Evolutionary conservation across 2,888 invertebrate genomes (phyloP).

Genomic region (Hypolimnas misippus): DNA sequence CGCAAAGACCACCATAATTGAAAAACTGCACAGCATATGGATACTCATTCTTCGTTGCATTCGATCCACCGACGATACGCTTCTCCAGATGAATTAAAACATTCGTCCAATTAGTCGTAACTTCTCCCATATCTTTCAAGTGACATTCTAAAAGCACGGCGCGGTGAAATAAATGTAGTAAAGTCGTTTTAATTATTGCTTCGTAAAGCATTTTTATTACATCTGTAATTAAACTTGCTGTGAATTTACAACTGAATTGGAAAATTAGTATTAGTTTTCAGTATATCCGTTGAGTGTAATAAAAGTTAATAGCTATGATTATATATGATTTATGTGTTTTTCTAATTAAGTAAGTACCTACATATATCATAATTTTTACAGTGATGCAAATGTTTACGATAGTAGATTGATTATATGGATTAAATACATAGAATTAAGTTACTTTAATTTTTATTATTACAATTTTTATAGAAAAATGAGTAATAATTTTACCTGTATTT

Average conservation of each 20-base stretch:
- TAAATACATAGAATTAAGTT: too few species aligned
- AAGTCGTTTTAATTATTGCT: slow-evolving; percentile 29
- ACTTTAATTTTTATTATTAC: too few species aligned
- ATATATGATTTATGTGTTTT: neutral
- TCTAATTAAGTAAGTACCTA: too few species aligned
- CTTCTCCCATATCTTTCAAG: slow-evolving; percentile 51
- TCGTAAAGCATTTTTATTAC: slow-evolving; percentile 40
- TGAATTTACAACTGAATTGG: neutral
- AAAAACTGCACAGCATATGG: slow-evolving; percentile 53
- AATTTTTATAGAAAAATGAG: too few species aligned
- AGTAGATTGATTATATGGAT: too few species aligned
- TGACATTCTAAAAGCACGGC: slow-evolving; percentile 41
- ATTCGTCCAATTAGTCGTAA: slow-evolving; percentile 38
- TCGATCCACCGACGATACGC: slow-evolving; percentile 49
- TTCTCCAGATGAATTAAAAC: slow-evolving; percentile 36
- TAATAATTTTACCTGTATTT: too few species aligned
- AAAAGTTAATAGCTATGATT: neutral
- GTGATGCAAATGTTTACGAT: too few species aligned
- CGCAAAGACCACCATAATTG: slow-evolving; percentile 52
- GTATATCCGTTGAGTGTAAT: neutral
- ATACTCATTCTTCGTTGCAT: slow-evolving; percentile 41
- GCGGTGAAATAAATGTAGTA: slow-evolving; percentile 25
- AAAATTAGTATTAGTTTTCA: neutral
- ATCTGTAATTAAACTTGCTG: slow-evolving; percentile 20
- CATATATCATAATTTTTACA: too few species aligned